Percentiles rank a stretch among this genome's conserved stretches.
phyloP scores from a whole-genome alignment of 2,888 invertebrate genomes.

The Meta bourneti region DNA sequence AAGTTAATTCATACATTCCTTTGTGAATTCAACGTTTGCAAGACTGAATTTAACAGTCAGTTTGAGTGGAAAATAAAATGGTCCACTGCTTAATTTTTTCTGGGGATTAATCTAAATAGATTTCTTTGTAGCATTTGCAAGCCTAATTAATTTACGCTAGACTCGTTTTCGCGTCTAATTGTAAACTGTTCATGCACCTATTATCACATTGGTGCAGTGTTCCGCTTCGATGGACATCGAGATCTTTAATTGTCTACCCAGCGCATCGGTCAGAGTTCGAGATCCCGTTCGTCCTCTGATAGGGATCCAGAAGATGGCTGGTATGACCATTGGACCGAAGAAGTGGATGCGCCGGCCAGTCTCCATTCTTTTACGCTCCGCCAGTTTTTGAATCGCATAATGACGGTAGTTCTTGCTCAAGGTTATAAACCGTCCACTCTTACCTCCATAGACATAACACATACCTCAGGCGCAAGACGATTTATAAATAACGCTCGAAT shows the following conservation, averaged over 20 bases:
- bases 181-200: background rate
- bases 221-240: constrained; percentile 37
- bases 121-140: background rate
- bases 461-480: too few relatives aligned
- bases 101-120: too few relatives aligned
- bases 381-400: constrained; percentile 48
- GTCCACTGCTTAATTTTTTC: too few relatives aligned
- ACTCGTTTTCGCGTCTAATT: too few relatives aligned
- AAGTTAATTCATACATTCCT: too few relatives aligned
- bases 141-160: background rate
- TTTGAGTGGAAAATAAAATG: too few relatives aligned
- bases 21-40: too few relatives aligned
- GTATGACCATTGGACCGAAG: constrained; percentile 64
- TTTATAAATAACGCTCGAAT: too few relatives aligned
- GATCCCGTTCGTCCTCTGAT: constrained; percentile 54
- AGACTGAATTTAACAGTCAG: too few relatives aligned
- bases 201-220: background rate
- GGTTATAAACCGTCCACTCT: constrained; percentile 31
- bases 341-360: constrained; percentile 60
- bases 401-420: constrained; percentile 25
- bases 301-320: constrained; percentile 9
- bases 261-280: constrained; percentile 45
- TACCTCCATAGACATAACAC: background rate
- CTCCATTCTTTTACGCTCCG: constrained; percentile 67
- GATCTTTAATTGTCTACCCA: constrained; percentile 56